Percentiles rank a stretch among this genome's conserved stretches.
These are phyloP conservation scores for Tiliacea citrago DNA, from an alignment of 2,888 invertebrate species.

Conservation along the genomic window DNA sequence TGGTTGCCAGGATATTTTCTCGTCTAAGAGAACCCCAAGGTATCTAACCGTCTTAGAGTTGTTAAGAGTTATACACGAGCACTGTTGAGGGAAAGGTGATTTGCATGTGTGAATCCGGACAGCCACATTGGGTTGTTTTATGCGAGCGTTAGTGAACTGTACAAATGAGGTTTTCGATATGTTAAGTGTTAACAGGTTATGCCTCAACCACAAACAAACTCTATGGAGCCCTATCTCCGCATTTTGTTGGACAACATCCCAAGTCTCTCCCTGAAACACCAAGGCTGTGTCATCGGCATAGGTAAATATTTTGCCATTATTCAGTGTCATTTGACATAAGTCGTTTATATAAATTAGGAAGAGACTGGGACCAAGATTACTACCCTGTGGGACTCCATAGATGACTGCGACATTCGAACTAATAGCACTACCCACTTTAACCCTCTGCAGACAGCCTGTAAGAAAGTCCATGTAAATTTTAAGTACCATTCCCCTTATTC, in stretches of 20 bases:
- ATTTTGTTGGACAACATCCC: neutral
- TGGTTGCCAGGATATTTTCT: neutral
- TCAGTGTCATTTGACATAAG: neutral
- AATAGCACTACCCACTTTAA: neutral
- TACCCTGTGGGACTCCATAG: no score
- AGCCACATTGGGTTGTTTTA: neutral
- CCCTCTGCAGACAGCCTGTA: neutral
- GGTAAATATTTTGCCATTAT: neutral
- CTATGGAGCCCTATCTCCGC: neutral
- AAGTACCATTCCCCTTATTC: no score
- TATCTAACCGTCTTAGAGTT: neutral
- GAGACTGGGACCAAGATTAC: neutral
- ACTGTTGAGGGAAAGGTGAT: neutral
- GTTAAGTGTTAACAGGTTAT: no score
- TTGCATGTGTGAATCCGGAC: neutral
- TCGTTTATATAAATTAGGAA: neutral
- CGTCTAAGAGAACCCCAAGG: neutral
- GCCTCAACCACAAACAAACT: no score
- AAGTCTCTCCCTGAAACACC: neutral
- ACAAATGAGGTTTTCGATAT: neutral
- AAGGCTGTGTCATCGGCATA: conserved; percentile 10
- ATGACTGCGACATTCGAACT: neutral
- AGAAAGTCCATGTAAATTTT: neutral
- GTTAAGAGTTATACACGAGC: neutral
- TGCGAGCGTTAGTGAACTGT: neutral